Evolutionary conservation across 2,113 vertebrate genomes (phyloP), one percentile per base, ranked within the genome.

Genomic region (Uropsilus gracilis): DNA sequence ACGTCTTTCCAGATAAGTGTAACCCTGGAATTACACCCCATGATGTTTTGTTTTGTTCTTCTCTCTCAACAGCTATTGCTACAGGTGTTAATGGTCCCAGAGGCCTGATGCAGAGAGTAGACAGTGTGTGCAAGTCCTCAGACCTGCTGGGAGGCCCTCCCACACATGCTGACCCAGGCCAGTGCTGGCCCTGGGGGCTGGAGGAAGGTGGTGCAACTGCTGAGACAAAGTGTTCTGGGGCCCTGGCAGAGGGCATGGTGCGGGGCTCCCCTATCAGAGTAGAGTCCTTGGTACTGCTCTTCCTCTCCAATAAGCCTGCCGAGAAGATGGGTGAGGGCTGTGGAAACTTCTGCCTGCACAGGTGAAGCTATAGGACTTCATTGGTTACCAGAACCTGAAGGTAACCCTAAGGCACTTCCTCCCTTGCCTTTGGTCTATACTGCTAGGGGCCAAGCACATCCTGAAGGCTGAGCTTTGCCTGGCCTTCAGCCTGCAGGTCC

Each of bases 391-490:
- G 97, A 99, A 98, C 0, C 95, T 98, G 88, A 99, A 99, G 72
- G 98, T 98, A 11, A 98, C 98, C 99, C 71, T 98, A 98, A 0
- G 98, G 98, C 39, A 98, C 96, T 22, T 99, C 99, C 89, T 98
- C 98, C 5, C 76, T 99, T 95, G 99, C 98, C 95, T 99, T 98
- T 0, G 97, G 99, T 88, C 95, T 99, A 91, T 98, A 11, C 13
- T 11, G 63, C 82, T 7, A 0, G 4, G 13, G 0, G 63, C 37
- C 16, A 20, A 42, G 46, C 59, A 2, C 4, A 3, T 30, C 37
- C 50, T 28, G 44, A 99, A 99, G 98, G 99, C 99, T 98, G 99
- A 97, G 98, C 96, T 32, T 95, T 99, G 99, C 75, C 98, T 99
- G 16, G 6, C 16, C 26, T 59, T 2, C 97, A 98, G 98, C 94